Evolutionary conservation across 2,113 vertebrate genomes (phyloP).

Genomic region (Tragelaphus scriptus): DNA sequence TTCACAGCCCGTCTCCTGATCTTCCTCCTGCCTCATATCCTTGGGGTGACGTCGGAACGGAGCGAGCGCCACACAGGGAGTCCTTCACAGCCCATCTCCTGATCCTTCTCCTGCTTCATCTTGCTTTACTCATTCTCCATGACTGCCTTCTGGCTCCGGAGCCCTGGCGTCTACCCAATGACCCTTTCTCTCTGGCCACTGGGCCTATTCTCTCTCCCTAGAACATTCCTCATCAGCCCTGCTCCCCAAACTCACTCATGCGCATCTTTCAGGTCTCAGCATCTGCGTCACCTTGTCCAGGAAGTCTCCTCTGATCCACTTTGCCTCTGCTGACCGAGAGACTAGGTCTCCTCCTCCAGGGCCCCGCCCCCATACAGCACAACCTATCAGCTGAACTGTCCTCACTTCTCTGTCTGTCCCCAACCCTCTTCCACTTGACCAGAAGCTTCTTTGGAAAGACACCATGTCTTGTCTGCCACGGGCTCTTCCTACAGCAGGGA

Average conservation of each 20-base stretch:
- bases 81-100: accelerated
- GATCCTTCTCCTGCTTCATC: accelerated
- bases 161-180: accelerated
- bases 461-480: accelerated
- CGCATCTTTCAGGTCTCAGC: background rate
- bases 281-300: background rate
- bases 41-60: accelerated
- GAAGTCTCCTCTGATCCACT: background rate
- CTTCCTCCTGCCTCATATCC: background rate
- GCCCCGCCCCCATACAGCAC: accelerated
- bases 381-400: background rate
- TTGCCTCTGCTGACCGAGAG: background rate
- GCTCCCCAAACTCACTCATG: background rate
- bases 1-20: accelerated
- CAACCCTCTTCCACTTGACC: background rate
- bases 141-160: background rate
- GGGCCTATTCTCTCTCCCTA: background rate
- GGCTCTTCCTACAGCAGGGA: accelerated
- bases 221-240: background rate
- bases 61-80: background rate
- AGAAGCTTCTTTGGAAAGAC: background rate
- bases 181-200: background rate
- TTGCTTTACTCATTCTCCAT: background rate
- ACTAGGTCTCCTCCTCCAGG: background rate
- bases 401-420: background rate